phyloP scores from a whole-genome alignment of 2,888 invertebrate genomes.

The Sarcophaga caerulescens region DNA sequence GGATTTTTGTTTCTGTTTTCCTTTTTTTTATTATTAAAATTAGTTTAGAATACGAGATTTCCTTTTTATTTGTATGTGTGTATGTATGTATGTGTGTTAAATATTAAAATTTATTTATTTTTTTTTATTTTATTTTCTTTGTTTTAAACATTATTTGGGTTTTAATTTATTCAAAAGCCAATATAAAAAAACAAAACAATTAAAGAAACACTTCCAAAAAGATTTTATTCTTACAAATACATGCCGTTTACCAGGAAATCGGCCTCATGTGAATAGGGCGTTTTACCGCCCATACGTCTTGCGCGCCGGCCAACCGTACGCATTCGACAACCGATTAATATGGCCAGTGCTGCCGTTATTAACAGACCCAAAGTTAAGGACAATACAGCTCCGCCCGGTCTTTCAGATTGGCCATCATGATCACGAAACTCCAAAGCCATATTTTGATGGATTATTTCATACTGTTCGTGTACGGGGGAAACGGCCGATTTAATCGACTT shows the following conservation, averaged over 20 bases:
- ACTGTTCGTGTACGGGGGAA: constrained; percentile 79
- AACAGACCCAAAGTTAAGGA: constrained; percentile 90
- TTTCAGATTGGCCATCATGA: constrained; percentile 86
- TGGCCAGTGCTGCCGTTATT: constrained; percentile 90
- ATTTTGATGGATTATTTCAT: constrained; percentile 79
- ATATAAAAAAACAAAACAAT: constrained; percentile 57
- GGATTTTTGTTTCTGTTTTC: no score
- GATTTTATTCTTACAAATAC: constrained; percentile 85
- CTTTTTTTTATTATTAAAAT: constrained; percentile 20
- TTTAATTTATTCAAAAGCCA: constrained; percentile 49
- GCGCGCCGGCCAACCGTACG: constrained; percentile 88
- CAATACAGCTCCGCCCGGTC: constrained; percentile 90
- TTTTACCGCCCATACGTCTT: constrained; percentile 87
- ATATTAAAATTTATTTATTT: not conserved
- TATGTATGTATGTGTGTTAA: not conserved
- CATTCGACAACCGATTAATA: constrained; percentile 91
- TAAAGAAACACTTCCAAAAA: constrained; percentile 4
- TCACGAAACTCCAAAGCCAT: constrained; percentile 81
- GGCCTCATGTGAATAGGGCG: constrained; percentile 94
- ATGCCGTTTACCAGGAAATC: constrained; percentile 99
- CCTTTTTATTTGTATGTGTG: constrained; percentile 28
- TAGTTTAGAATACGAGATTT: constrained; percentile 41
- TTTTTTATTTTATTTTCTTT: not conserved
- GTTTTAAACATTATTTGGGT: not conserved
- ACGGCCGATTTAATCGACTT: constrained; percentile 63